Base-by-base conservation (phyloP, 2,113 vertebrate genomes). In the Leptodactylus fuscus region DNA sequence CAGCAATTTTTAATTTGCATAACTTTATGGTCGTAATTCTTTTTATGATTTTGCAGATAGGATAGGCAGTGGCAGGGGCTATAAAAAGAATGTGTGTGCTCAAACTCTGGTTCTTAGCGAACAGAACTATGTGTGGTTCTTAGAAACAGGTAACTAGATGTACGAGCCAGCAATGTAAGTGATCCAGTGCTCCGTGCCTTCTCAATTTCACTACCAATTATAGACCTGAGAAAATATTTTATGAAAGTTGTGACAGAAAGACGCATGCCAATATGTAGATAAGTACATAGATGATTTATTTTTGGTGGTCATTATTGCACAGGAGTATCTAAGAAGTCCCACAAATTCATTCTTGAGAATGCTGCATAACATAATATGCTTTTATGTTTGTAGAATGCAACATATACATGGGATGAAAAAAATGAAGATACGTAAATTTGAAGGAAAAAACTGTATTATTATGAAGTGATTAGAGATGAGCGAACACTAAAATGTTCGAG, bases 71-170 rank as follows among this genome's bases (percentile, higher is more conserved):
- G 38, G 44, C 83, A 79, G 83, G 75, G 79, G 83, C 62, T 51
- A 9, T 76, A 51, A 32, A 53, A 53, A 49, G 32, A n/a, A 67
- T 24, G 27, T 79, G 60, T 55, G 46, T 44, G n/a, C 65, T 76
- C 22, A 70, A 83, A 70, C 13, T 16, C 41, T 53, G 46, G 51
- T 70, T 29, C 76, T 46, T 71, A 44, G 53, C 11, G 51, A 24
- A 36, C 75, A 80, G 22, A 58, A 80, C 62, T 70, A 69, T 48
- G 49, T 69, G 58, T 53, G 73, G 24, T 81, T 79, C 75, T 79
- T 70, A 85, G 75, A 69, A 85, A 85, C 75, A 85, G 75, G 83
- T 85, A 85, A 70, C 83, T 85, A 32, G 82, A 84, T 84, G 83
- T 85, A 85, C 75, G 58, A 79, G 46, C 48, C 46, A 80, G 46